Conservation (phyloP, 2,113 vertebrate genomes). For the Xiphorhynchus elegans region DNA sequence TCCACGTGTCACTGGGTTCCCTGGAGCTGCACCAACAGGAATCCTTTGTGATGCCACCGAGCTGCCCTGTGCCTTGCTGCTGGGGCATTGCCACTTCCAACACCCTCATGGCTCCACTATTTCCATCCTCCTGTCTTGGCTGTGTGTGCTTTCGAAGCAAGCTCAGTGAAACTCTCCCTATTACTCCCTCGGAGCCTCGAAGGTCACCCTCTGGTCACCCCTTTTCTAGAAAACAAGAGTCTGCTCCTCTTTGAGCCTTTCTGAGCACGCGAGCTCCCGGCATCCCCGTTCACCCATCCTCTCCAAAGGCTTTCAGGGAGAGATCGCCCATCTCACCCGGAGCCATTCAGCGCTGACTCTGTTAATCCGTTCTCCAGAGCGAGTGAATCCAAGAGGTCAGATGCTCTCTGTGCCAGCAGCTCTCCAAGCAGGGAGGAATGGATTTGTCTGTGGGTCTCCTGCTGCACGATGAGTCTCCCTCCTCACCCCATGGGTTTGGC, state of each 20-base stretch:
- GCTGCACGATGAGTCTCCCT: neutral
- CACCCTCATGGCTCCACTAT: fast-evolving
- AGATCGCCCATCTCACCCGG: neutral
- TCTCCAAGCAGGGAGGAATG: neutral
- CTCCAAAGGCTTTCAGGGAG: neutral
- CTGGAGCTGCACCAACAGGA: fast-evolving
- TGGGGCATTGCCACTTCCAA: neutral
- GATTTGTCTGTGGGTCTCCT: neutral
- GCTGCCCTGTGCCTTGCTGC: neutral
- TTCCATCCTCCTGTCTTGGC: neutral
- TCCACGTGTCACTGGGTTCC: fast-evolving
- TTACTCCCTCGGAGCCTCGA: neutral
- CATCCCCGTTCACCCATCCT: neutral
- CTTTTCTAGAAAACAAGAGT: neutral
- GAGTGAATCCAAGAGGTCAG: neutral
- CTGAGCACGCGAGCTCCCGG: neutral
- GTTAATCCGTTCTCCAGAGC: neutral
- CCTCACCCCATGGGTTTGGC: neutral
- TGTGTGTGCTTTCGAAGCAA: fast-evolving
- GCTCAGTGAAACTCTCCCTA: neutral
- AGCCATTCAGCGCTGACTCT: neutral
- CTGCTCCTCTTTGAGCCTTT: slow-evolving; percentile 30
- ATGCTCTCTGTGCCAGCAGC: fast-evolving
- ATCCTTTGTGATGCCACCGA: neutral
- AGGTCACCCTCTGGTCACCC: neutral